Conservation (phyloP, 2,888 invertebrate species). For the Eutolmus rufibarbis region DNA sequence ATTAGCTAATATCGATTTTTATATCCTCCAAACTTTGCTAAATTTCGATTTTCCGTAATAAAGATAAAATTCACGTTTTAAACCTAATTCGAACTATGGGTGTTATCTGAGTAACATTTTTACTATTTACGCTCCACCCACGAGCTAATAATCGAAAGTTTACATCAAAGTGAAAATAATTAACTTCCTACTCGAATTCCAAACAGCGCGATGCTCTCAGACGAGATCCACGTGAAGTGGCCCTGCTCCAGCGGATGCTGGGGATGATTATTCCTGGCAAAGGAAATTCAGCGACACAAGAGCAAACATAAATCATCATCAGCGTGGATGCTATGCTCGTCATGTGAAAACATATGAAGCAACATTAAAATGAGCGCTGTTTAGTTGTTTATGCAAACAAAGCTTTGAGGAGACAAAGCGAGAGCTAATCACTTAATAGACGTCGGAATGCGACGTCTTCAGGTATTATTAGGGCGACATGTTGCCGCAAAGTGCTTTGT, state of each 20-base stretch:
- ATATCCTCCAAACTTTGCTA: too few relatives aligned
- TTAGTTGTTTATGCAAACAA: constrained; percentile 38
- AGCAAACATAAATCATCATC: constrained; percentile 42
- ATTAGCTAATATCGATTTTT: too few relatives aligned
- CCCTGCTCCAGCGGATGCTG: not conserved
- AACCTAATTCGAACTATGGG: not conserved
- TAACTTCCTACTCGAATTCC: constrained; percentile 29
- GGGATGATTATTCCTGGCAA: constrained; percentile 14
- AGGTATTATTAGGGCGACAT: constrained; percentile 18
- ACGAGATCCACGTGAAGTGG: not conserved
- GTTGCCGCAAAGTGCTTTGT: constrained; percentile 5
- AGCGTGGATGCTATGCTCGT: constrained; percentile 24
- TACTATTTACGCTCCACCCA: constrained; percentile 1
- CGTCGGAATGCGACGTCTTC: constrained; percentile 30
- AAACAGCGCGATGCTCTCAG: not conserved
- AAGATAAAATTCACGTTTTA: not conserved
- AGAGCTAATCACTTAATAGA: constrained; percentile 42
- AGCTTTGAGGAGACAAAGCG: constrained; percentile 41
- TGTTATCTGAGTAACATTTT: not conserved
- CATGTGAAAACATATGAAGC: constrained; percentile 30
- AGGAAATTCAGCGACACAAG: constrained; percentile 36
- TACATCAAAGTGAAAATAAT: constrained; percentile 39
- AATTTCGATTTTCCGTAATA: too few relatives aligned
- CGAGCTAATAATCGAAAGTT: constrained; percentile 33
- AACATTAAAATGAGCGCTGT: constrained; percentile 35